These are phyloP conservation scores for Trimorus sp. DNA, from an alignment of 2,888 invertebrate species.

Conservation along the genomic window DNA sequence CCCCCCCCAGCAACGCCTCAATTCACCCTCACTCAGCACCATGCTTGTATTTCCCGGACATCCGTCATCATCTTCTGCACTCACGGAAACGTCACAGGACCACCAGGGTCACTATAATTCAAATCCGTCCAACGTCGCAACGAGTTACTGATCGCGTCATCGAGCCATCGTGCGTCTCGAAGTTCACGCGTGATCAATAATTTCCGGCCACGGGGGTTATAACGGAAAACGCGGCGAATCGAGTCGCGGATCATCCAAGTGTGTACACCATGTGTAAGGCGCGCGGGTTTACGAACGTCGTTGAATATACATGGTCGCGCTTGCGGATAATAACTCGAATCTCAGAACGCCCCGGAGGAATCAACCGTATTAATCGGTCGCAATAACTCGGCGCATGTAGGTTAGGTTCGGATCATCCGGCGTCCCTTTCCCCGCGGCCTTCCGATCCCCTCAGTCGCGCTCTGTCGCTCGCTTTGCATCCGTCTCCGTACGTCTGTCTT, in stretches of 20 bases:
- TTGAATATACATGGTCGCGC: conserved; percentile 54
- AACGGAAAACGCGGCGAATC: conserved; percentile 32
- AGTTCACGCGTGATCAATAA: conserved; percentile 44
- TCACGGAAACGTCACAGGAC: too few relatives aligned
- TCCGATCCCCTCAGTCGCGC: conserved; percentile 15
- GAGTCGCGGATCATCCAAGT: conserved; percentile 22
- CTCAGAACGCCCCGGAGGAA: conserved; percentile 62
- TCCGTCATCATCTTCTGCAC: too few relatives aligned
- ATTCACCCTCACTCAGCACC: too few relatives aligned
- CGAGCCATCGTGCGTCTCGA: conserved; percentile 42
- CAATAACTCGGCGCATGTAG: conserved; percentile 57
- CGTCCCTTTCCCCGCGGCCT: not conserved
- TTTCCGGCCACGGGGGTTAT: conserved; percentile 25
- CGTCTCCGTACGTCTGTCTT: conserved; percentile 35
- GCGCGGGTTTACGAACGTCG: conserved; percentile 31
- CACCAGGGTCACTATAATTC: not conserved
- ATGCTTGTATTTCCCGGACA: too few relatives aligned
- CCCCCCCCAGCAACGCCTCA: too few relatives aligned
- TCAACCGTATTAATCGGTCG: conserved; percentile 67
- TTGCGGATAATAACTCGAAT: conserved; percentile 55
- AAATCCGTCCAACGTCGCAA: conserved; percentile 13
- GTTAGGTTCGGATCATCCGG: conserved; percentile 49
- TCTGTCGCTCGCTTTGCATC: conserved; percentile 5
- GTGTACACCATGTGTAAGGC: conserved; percentile 26
- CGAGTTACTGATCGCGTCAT: conserved; percentile 19